phyloP scores from a whole-genome alignment of 2,888 invertebrate species.

The Drosophila neonasuta region DNA sequence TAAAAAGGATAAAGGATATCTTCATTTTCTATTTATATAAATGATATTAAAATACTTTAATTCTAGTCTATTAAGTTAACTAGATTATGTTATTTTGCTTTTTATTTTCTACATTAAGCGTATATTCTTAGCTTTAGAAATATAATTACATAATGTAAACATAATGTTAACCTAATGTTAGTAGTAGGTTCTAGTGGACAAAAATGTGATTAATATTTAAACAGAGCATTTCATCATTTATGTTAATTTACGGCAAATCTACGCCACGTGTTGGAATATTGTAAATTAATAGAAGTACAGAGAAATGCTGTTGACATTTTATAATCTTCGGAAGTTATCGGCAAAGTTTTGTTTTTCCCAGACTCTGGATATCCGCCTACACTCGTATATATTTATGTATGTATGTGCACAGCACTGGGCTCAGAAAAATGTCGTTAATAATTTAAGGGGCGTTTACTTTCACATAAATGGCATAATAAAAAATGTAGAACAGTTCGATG shows the following conservation, averaged over 20 bases:
- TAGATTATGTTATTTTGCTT: too few relatives aligned
- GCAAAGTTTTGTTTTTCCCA: constrained; percentile 1
- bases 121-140: too few relatives aligned
- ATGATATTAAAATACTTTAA: too few relatives aligned
- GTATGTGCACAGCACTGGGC: constrained; percentile 1
- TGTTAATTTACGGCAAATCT: neutral
- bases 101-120: too few relatives aligned
- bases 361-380: constrained; percentile 2
- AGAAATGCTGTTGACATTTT: neutral
- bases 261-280: neutral
- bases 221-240: neutral
- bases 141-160: too few relatives aligned
- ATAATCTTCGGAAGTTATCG: constrained; percentile 5
- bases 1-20: too few relatives aligned
- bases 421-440: constrained; percentile 18
- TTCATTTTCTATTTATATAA: too few relatives aligned
- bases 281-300: neutral
- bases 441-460: constrained; percentile 49
- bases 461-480: constrained; percentile 1
- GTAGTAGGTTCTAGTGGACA: neutral
- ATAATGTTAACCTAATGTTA: neutral
- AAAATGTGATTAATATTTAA: neutral
- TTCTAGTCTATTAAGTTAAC: too few relatives aligned
- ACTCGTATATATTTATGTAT: neutral
- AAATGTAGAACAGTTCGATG: constrained; percentile 9